Evolutionary conservation across 2,113 vertebrate species (phyloP).

Genomic region (Coracopsis vasa): DNA sequence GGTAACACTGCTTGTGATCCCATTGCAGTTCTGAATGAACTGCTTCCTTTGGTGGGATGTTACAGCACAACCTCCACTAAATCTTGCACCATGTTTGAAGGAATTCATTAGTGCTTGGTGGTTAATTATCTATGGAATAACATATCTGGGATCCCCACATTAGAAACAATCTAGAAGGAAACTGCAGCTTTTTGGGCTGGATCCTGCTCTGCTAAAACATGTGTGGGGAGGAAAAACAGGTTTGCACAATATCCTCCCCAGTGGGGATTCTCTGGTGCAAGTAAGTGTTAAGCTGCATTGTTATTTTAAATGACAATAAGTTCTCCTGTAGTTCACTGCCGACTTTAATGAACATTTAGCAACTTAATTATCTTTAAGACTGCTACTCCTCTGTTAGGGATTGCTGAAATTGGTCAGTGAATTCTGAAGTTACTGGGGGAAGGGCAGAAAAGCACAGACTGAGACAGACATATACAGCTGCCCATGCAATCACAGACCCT

Average conservation of each 20-base stretch:
- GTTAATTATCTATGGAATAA: neutral
- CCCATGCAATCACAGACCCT: neutral
- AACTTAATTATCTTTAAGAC: constrained; percentile 3
- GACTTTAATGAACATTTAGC: neutral
- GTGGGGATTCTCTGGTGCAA: neutral
- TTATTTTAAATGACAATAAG: constrained; percentile 10
- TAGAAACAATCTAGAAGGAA: neutral
- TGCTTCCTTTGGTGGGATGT: neutral
- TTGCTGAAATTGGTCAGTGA: neutral
- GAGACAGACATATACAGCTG: neutral
- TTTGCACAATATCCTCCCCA: neutral
- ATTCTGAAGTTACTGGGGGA: neutral
- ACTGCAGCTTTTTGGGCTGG: neutral
- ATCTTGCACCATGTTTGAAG: neutral
- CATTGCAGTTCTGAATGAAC: neutral
- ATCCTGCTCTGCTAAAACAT: neutral
- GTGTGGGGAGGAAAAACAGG: neutral
- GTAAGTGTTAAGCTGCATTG: neutral
- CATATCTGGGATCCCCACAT: neutral
- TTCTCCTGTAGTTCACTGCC: neutral
- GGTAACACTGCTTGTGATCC: neutral
- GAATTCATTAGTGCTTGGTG: neutral
- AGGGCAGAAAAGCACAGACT: neutral
- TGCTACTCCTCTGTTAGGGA: neutral
- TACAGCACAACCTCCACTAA: neutral